phyloP scores from a whole-genome alignment of 2,113 vertebrate species.

The Ahaetulla prasina region DNA sequence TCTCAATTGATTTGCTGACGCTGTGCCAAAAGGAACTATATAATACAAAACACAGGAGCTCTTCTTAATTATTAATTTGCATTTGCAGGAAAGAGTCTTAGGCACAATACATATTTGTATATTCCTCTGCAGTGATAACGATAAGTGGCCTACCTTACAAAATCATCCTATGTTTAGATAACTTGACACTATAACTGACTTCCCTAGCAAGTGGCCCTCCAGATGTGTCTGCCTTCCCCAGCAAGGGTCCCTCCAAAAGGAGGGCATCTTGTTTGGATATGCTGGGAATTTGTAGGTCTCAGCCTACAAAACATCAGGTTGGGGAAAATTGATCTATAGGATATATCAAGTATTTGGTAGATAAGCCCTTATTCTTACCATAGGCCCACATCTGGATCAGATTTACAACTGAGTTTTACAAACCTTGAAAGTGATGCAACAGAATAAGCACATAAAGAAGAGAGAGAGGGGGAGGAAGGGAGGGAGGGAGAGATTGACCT shows the following conservation, averaged over 20 bases:
- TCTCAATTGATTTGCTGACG: constrained; percentile 34
- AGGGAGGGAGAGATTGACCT: neutral
- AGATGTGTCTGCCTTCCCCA: too few species aligned
- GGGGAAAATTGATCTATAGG: neutral
- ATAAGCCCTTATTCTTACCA: neutral
- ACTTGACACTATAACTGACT: neutral
- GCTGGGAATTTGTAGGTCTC: neutral
- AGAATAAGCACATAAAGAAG: neutral
- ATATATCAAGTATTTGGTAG: neutral
- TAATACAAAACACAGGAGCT: constrained; percentile 17
- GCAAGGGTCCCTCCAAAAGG: neutral
- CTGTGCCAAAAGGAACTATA: constrained; percentile 44
- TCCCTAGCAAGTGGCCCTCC: neutral
- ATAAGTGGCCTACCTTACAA: neutral
- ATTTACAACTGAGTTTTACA: neutral
- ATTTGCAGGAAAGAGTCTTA: constrained; percentile 12
- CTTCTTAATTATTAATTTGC: constrained; percentile 52
- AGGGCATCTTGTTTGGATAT: neutral
- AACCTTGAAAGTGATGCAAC: neutral
- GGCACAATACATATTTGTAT: constrained; percentile 19
- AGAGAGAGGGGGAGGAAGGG: neutral
- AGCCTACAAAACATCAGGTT: neutral
- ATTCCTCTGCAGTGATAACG: constrained; percentile 4
- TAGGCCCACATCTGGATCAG: neutral
- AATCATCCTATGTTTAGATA: neutral